Evolutionary conservation across 2,797 vertebrate species (phyloP).

Genomic region (Merluccius polli): DNA sequence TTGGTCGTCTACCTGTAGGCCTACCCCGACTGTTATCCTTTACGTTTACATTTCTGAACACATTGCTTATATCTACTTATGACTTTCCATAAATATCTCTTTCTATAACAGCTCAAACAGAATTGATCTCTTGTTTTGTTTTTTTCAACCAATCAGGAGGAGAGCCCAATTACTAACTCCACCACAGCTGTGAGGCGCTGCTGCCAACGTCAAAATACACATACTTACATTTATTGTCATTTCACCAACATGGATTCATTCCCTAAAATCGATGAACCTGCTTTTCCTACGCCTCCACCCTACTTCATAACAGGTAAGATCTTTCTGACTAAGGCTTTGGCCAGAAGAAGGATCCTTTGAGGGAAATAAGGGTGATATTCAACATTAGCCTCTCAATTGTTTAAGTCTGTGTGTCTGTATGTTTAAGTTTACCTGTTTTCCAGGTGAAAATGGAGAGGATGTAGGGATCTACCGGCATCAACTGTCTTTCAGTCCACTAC

Average conservation of each 20-base stretch:
- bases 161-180: conserved; percentile 34
- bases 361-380: not conserved
- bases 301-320: conserved; percentile 54
- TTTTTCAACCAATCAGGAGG: conserved; percentile 45
- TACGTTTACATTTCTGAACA: not conserved
- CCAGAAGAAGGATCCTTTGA: not conserved
- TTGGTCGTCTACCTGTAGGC: not conserved
- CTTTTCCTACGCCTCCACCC: conserved; percentile 39
- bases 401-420: too few species aligned
- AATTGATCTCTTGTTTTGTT: not conserved
- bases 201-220: conserved; percentile 17
- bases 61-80: not conserved
- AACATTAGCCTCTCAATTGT: not conserved
- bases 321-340: not conserved
- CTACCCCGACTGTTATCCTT: too few species aligned
- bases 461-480: conserved; percentile 41
- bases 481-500: conserved; percentile 31
- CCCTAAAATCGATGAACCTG: conserved; percentile 25
- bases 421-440: not conserved
- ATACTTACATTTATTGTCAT: not conserved
- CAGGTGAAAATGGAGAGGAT: conserved; percentile 30
- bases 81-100: too few species aligned
- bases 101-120: not conserved
- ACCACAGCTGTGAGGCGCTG: conserved; percentile 44
- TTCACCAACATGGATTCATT: conserved; percentile 8